phyloP scores from a whole-genome alignment of 2,797 vertebrate genomes.

The Mus caroli region DNA sequence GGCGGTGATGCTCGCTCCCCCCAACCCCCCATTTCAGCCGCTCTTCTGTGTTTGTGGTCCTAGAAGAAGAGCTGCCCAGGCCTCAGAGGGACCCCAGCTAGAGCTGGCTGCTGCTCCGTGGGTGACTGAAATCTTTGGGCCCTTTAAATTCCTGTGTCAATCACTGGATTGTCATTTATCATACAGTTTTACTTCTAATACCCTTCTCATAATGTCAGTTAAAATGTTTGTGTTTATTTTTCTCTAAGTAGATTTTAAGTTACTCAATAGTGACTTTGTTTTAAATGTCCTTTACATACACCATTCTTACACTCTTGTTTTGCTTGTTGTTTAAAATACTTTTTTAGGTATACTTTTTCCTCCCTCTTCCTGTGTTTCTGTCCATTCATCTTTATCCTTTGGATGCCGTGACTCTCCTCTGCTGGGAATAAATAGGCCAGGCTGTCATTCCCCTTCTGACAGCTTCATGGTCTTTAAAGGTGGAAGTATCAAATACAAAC shows the following conservation, averaged over 20 bases:
- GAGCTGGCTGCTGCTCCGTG: background rate
- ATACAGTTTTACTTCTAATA: background rate
- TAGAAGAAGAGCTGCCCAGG: constrained; percentile 9
- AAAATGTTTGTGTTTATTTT: background rate
- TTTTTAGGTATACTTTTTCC: background rate
- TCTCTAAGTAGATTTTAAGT: constrained; percentile 49
- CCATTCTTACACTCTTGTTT: background rate
- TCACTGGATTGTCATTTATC: background rate
- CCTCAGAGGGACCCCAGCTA: background rate
- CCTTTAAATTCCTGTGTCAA: background rate
- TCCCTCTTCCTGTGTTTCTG: background rate
- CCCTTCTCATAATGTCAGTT: background rate
- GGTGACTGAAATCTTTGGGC: background rate
- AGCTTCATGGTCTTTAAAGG: background rate
- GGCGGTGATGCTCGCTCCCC: background rate
- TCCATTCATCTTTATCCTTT: background rate
- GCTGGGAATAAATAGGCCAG: background rate
- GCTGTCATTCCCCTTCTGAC: background rate
- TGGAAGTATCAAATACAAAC: background rate
- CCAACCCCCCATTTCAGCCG: background rate
- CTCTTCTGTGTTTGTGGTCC: constrained; percentile 26
- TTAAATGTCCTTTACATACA: background rate
- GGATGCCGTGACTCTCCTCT: background rate
- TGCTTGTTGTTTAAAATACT: background rate
- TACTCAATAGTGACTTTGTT: background rate